Base-by-base conservation (phyloP, 2,113 vertebrate genomes). In the Pangasianodon gigas region DNA sequence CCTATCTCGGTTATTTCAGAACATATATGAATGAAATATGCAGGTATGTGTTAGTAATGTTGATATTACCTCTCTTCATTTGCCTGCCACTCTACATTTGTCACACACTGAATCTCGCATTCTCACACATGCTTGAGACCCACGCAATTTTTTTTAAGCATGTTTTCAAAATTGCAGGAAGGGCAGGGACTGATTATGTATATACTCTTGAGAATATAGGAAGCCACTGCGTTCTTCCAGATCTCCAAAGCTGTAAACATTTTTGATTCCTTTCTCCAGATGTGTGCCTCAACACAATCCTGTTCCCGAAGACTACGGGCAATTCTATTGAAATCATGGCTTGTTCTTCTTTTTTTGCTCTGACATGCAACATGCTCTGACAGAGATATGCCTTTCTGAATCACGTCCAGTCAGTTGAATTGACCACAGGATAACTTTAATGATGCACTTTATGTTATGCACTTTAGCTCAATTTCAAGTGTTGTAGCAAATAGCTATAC, bases 81-180 rank as follows among this genome's bases (percentile, higher is more conserved):
- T 74, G 32, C 26, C 8, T 65, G 26, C 71, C 2, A 44, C 37
- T 75, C 71, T 75, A 46, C 8, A 10, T 26, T 71, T 69, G 29
- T 32, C n/a, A 69, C 3, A 41, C 32, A 74, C 75, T 26, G 44
- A 1, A 79, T 48, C 11, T 79, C 4, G 0, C 11, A 7, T 52
- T 81, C 48, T 54, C 48, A 54, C 13, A 18, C 8, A 9, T 26
- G 10, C 29, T 19, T 19, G 48, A 32, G 51, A 54, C 46, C 6
- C 21, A 2, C 13, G 46, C 26, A 0, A n/a, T 29, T 52, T 79
- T 79, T 77, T 83, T 52, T 4, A 37, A 56, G 18, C 16, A 19
- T 26, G 10, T 37, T 56, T 83, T 83, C 32, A 26, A 60, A 84
- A 84, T 84, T 84, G 82, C 82, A 84, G 52, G 81, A 84, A 84